phyloP scores from a whole-genome alignment of 2,113 vertebrate genomes.

The Lates calcarifer region DNA sequence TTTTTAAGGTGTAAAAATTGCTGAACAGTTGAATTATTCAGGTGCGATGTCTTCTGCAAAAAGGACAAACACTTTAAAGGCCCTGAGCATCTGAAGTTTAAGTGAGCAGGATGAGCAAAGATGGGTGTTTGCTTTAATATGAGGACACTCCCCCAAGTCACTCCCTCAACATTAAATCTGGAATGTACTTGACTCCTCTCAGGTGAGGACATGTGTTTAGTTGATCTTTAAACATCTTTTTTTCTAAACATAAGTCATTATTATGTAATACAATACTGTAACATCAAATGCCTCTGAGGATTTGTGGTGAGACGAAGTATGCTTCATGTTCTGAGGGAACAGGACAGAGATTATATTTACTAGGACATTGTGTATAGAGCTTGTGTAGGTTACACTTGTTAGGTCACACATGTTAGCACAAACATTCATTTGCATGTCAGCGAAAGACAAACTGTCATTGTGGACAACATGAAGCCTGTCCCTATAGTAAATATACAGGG shows the following conservation, averaged over 20 bases:
- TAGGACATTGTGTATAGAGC: not conserved
- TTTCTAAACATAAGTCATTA: not conserved
- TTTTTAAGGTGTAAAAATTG: not conserved
- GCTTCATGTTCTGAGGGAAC: not conserved
- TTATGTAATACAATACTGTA: not conserved
- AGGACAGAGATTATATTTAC: not conserved
- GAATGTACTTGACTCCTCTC: not conserved
- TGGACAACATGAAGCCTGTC: not conserved
- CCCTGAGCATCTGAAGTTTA: constrained; percentile 36
- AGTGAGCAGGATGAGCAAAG: constrained; percentile 12
- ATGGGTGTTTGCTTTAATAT: not conserved
- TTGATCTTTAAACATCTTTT: not conserved
- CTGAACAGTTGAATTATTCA: not conserved
- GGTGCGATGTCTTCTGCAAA: not conserved
- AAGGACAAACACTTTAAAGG: constrained; percentile 13
- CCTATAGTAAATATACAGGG: not conserved
- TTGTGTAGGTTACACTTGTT: accelerated
- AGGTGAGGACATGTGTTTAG: not conserved
- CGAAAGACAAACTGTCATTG: not conserved
- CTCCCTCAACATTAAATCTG: constrained; percentile 32
- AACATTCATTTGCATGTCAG: not conserved
- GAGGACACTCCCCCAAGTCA: constrained; percentile 61
- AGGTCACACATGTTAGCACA: not conserved
- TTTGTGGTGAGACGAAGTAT: not conserved
- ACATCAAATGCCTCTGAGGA: not conserved